phyloP scores from a whole-genome alignment of 2,797 vertebrate species.

The Micromesistius poutassou region DNA sequence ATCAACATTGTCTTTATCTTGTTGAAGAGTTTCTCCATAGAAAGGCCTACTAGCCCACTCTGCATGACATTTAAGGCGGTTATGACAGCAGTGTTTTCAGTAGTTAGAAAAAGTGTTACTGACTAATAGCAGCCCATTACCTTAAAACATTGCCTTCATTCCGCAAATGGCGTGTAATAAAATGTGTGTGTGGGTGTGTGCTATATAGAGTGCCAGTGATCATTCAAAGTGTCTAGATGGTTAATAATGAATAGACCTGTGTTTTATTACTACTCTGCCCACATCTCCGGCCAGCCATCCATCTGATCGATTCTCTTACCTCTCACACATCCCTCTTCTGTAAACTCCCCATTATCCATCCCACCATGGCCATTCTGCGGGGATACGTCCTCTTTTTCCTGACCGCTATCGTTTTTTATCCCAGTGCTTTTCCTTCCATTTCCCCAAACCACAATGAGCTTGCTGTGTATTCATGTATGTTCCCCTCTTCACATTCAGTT shows the following conservation, averaged over 20 bases:
- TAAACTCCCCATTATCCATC: background rate
- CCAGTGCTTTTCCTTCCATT: background rate
- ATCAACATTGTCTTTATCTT: too few species aligned
- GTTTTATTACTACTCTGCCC: background rate
- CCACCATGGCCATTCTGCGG: background rate
- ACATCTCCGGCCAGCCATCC: background rate
- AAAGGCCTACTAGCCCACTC: background rate
- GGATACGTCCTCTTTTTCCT: background rate
- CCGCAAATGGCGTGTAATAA: background rate
- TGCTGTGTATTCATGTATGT: background rate
- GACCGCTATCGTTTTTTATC: constrained; percentile 6
- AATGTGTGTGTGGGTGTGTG: background rate
- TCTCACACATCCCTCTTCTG: background rate
- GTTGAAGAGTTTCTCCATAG: too few species aligned
- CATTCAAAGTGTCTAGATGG: background rate
- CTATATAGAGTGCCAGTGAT: background rate
- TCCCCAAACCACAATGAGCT: background rate
- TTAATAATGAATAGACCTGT: background rate
- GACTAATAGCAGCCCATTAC: too few species aligned
- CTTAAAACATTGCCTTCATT: too few species aligned
- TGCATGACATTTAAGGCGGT: background rate
- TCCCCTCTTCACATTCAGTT: constrained; percentile 14
- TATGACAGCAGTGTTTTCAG: too few species aligned
- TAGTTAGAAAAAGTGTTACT: too few species aligned
- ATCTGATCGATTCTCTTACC: background rate